These are phyloP conservation scores for Urosaurus nigricauda DNA, from an alignment of 2,797 vertebrate genomes.

Conservation along the genomic window DNA sequence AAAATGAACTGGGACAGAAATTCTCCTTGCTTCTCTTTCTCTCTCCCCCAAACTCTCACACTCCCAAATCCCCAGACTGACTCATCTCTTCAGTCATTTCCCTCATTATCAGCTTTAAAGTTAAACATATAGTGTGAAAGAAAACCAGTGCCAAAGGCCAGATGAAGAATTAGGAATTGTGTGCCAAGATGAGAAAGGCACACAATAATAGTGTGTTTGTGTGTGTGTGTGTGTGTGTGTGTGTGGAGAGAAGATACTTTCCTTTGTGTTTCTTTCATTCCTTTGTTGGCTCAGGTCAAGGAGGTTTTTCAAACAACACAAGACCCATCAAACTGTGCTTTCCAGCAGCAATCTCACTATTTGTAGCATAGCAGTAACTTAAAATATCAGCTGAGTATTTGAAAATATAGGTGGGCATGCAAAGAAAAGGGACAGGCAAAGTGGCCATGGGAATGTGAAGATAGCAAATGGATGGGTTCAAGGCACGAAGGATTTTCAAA, in stretches of 20 bases:
- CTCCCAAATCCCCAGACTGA: conserved; percentile 45
- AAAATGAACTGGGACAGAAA: not conserved
- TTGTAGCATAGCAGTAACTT: too few relatives aligned
- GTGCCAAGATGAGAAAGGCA: not conserved
- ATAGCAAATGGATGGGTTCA: too few relatives aligned
- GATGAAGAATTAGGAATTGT: conserved; percentile 48
- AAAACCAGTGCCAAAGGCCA: not conserved
- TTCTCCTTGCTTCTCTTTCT: not conserved
- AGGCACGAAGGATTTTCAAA: too few relatives aligned
- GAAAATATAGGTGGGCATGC: too few relatives aligned
- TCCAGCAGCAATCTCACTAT: too few relatives aligned
- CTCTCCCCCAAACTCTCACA: not conserved
- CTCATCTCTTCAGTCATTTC: conserved; percentile 40
- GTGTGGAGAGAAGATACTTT: not conserved
- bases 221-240: not conserved
- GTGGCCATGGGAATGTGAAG: too few relatives aligned
- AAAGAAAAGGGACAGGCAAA: too few relatives aligned
- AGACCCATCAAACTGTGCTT: not conserved
- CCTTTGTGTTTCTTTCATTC: not conserved
- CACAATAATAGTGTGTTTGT: not conserved
- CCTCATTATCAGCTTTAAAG: conserved; percentile 59
- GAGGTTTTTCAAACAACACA: not conserved
- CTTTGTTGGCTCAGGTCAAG: not conserved
- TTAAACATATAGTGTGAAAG: conserved; percentile 54
- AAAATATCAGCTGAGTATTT: too few relatives aligned